Base-by-base conservation (phyloP, 2,113 vertebrate species). In the Tyrannus savana region DNA sequence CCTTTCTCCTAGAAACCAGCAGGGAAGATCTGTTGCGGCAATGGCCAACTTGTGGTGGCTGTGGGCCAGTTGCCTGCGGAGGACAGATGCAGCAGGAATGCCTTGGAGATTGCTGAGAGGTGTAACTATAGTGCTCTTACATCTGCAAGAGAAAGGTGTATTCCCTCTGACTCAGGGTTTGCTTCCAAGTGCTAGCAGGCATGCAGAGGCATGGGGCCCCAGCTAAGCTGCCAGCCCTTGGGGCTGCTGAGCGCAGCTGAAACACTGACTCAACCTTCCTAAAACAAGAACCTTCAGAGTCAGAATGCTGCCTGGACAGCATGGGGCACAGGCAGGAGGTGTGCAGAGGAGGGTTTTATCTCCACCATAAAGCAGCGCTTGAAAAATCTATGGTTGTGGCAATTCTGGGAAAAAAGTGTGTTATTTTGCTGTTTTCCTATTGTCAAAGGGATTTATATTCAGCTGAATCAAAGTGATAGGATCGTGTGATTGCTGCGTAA, bases 161-260 rank as follows among this genome's bases (percentile, higher is more conserved):
- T 94, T 94, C 88, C 73, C 41, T 92, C 88, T 92, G 92, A 94
- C 64, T 95, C 76, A 64, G 84, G 83, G 25, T 83, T 93, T 88
- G 92, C 63, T 94, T 95, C 94, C 78, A 90, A 91, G 73, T 73
- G 93, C 95, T 83, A 88, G 90, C 82, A 92, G 93, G 93, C 95
- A 81, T 96, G 95, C 93, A 93, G 96, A 89, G 95, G 85, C 96
- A 96, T 37, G 92, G 89, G 59, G 87, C 90, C 46, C 72, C 71
- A 59, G 83, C 85, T 60, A 11, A 75, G 93, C 83, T 81, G 63
- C 78, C 90, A 74, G 86, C 92, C 95, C 92, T 49, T 72, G 76
- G 41, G 96, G 95, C 95, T 96, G 88, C 88, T 62, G 67, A 89
- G 16, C 62, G 50, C 93, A 92, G 95, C 95, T 94, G 85, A 86